Conservation (phyloP, 2,797 vertebrate genomes). For the Takifugu ocellatus region DNA sequence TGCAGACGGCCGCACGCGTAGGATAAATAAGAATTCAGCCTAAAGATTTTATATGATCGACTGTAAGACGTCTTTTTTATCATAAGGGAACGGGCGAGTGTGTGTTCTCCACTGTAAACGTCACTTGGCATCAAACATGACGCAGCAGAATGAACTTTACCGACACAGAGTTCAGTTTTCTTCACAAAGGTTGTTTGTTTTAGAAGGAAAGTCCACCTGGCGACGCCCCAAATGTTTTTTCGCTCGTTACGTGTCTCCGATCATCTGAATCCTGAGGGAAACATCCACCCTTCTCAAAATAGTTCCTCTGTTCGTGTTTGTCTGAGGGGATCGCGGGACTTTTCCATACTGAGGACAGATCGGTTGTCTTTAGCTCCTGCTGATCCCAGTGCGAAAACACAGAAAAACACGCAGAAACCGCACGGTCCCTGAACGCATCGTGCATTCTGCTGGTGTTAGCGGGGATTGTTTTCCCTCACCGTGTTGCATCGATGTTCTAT, state of each 20-base stretch:
- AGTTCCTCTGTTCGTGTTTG: background rate
- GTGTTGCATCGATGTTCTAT: background rate
- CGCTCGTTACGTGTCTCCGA: too few species aligned
- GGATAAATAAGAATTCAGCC: slow-evolving; percentile 82
- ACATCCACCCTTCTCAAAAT: background rate
- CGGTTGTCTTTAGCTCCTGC: too few species aligned
- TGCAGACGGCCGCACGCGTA: slow-evolving; percentile 81
- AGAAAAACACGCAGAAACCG: too few species aligned
- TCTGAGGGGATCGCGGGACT: too few species aligned
- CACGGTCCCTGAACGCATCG: slow-evolving; percentile 1
- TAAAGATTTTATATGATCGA: slow-evolving; percentile 94
- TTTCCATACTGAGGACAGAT: too few species aligned
- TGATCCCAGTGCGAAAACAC: too few species aligned
- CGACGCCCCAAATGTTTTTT: background rate
- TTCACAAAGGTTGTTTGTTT: too few species aligned
- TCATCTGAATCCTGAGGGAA: too few species aligned
- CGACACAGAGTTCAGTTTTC: slow-evolving; percentile 55
- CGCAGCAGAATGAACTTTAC: slow-evolving; percentile 81
- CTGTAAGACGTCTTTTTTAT: slow-evolving; percentile 80
- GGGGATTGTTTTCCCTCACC: slow-evolving; percentile 3
- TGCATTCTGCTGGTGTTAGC: background rate
- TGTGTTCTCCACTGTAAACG: slow-evolving; percentile 56
- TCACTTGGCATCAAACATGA: background rate
- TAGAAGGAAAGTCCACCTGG: slow-evolving; percentile 31
- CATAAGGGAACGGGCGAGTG: slow-evolving; percentile 77